Percentiles rank a stretch among this genome's conserved stretches.
Evolutionary conservation across 1,140 invertebrate genomes (phyloP).

Genomic region (Lethrus apterus): DNA sequence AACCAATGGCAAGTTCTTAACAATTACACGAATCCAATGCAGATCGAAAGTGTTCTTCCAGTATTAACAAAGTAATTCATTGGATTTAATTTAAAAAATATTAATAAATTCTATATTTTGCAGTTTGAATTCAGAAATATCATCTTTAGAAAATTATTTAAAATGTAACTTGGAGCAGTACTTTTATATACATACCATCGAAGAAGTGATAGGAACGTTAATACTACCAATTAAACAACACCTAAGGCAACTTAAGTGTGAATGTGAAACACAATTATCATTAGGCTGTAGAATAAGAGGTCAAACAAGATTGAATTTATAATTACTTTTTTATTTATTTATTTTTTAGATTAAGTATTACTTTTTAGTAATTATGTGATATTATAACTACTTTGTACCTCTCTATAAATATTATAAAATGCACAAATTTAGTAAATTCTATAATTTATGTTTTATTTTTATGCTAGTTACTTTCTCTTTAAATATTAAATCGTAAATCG

Average conservation of each 20-base stretch:
- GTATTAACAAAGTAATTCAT: conserved; percentile 45
- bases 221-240: conserved; percentile 46
- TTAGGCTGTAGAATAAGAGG: conserved; percentile 39
- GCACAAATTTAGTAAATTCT: no score
- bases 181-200: conserved; percentile 46
- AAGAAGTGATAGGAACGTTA: conserved; percentile 51
- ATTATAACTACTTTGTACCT: no score
- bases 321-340: conserved; percentile 1
- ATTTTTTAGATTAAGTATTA: no score
- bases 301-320: conserved; percentile 28
- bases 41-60: conserved; percentile 51
- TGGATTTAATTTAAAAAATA: background rate
- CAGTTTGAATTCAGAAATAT: conserved; percentile 47
- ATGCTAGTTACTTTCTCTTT: no score
- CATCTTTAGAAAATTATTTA: conserved; percentile 47
- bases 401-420: no score
- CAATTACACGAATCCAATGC: conserved; percentile 58
- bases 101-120: conserved; percentile 20
- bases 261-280: conserved; percentile 40
- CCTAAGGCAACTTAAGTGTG: conserved; percentile 45
- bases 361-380: no score
- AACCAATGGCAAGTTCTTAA: conserved; percentile 61
- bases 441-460: no score
- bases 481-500: no score
- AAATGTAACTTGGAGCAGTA: conserved; percentile 46